Conservation (phyloP, 2,888 invertebrate species). For the Rhingia rostrata region DNA sequence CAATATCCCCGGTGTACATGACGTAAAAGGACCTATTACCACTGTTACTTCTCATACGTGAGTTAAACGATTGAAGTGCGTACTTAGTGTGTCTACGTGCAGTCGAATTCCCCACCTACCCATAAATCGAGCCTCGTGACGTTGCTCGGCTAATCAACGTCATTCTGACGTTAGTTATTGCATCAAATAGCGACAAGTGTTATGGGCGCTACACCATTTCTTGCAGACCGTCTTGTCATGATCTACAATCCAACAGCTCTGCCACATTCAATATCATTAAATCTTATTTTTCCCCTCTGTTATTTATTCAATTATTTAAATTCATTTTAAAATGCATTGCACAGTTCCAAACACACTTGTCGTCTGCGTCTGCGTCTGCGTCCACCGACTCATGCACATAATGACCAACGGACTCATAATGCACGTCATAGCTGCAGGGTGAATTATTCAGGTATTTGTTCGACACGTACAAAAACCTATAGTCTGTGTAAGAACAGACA, state of each 20-base stretch:
- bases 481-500: conserved; percentile 11
- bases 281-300: neutral
- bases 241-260: neutral
- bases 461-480: conserved; percentile 66
- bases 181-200: too few relatives aligned
- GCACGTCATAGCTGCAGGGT: conserved; percentile 47
- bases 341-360: conserved; percentile 3
- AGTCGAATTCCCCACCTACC: too few relatives aligned
- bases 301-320: conserved; percentile 48
- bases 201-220: too few relatives aligned
- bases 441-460: conserved; percentile 69
- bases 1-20: too few relatives aligned
- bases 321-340: conserved; percentile 16
- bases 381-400: neutral
- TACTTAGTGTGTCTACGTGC: too few relatives aligned
- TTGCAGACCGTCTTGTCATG: neutral
- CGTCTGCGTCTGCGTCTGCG: neutral
- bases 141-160: too few relatives aligned
- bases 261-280: too few relatives aligned
- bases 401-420: conserved; percentile 20
- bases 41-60: too few relatives aligned
- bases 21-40: too few relatives aligned
- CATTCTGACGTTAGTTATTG: too few relatives aligned
- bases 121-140: too few relatives aligned
- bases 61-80: too few relatives aligned